Evolutionary conservation across 2,113 vertebrate species (phyloP).

Genomic region (Sturnira hondurensis): DNA sequence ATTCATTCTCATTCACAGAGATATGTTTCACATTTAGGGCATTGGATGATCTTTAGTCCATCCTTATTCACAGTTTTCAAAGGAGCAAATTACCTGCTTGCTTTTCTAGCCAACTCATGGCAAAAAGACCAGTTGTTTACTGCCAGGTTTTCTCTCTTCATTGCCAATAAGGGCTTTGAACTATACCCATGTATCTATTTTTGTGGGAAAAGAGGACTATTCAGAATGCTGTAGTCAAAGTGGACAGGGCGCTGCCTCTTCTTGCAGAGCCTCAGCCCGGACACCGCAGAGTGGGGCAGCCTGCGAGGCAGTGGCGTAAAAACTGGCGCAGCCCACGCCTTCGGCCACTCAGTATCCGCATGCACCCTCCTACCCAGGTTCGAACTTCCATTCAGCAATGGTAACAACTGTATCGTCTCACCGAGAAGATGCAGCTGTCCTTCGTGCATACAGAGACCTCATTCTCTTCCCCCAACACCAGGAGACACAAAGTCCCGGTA

Average conservation of each 20-base stretch:
- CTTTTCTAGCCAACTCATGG: neutral
- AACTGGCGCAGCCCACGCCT: neutral
- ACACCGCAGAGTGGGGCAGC: neutral
- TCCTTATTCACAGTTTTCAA: neutral
- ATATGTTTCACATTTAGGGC: neutral
- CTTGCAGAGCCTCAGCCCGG: neutral
- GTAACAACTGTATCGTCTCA: neutral
- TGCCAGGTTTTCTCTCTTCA: neutral
- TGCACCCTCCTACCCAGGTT: neutral
- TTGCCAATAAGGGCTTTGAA: neutral
- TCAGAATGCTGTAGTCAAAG: neutral
- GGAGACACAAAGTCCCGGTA: neutral
- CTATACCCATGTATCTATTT: neutral
- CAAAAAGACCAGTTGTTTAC: neutral
- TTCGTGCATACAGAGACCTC: no score
- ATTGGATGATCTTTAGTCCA: neutral
- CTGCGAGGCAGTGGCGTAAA: neutral
- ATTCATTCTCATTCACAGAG: neutral
- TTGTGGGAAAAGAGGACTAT: neutral
- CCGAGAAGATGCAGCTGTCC: neutral
- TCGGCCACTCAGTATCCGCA: neutral
- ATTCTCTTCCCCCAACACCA: neutral
- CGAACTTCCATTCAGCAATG: neutral
- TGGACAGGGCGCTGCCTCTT: neutral
- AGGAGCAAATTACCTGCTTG: neutral